These are phyloP conservation scores for Falco novaeseelandiae DNA, from an alignment of 2,797 vertebrate genomes.

Conservation along the genomic window DNA sequence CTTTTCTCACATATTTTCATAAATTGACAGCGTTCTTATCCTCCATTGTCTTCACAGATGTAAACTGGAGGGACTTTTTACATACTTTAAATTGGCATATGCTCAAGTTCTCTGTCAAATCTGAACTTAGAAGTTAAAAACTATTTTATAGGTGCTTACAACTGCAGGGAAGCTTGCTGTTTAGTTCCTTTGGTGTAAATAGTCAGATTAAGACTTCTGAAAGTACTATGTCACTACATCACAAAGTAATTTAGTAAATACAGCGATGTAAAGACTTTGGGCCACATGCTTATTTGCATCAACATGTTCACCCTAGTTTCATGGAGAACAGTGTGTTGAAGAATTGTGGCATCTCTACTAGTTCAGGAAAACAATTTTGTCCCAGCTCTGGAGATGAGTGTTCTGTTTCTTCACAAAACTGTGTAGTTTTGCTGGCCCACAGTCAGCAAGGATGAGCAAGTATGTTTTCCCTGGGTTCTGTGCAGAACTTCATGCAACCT, in stretches of 20 bases:
- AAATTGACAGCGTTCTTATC: background rate
- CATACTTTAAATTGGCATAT: background rate
- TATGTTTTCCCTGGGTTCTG: background rate
- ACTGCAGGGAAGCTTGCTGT: background rate
- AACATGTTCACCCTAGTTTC: background rate
- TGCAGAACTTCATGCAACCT: background rate
- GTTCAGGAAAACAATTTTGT: fast-evolving
- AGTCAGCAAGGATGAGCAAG: background rate
- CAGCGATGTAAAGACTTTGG: background rate
- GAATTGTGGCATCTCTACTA: background rate
- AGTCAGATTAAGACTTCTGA: background rate
- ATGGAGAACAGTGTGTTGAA: background rate
- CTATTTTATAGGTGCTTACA: background rate
- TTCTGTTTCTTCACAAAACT: background rate
- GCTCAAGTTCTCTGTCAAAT: background rate
- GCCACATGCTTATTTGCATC: background rate
- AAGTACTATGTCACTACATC: background rate
- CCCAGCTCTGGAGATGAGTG: background rate
- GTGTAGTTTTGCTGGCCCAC: background rate
- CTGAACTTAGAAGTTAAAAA: background rate
- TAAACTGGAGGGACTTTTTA: background rate
- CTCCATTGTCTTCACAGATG: background rate
- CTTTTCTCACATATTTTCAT: background rate
- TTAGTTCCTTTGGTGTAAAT: background rate
- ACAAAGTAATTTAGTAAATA: background rate